These are phyloP conservation scores for Sinocyclocheilus anshuiensis DNA, from an alignment of 2,113 vertebrate species.

Conservation along the genomic window DNA sequence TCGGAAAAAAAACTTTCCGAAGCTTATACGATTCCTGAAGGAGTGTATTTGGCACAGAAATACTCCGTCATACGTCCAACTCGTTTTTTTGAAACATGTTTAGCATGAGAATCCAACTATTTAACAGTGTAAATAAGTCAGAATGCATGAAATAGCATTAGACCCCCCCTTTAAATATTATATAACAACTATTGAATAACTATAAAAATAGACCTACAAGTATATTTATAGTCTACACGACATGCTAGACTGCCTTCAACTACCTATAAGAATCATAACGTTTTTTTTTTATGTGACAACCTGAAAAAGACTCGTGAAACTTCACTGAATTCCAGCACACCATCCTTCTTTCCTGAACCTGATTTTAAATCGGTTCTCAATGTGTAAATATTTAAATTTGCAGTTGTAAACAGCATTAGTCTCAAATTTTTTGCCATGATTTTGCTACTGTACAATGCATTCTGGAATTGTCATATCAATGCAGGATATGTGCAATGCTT, in stretches of 20 bases:
- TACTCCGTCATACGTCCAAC: too few relatives aligned
- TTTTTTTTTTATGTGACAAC: background rate
- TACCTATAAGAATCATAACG: conserved; percentile 27
- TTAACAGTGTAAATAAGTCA: too few relatives aligned
- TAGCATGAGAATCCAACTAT: too few relatives aligned
- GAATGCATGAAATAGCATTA: too few relatives aligned
- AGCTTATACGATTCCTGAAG: too few relatives aligned
- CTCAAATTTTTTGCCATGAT: background rate
- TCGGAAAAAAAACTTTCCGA: too few relatives aligned
- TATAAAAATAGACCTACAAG: background rate
- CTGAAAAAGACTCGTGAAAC: conserved; percentile 25
- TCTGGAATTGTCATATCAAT: too few relatives aligned
- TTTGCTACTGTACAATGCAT: background rate
- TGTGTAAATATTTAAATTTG: conserved; percentile 58
- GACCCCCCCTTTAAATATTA: too few relatives aligned
- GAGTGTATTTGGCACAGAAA: too few relatives aligned
- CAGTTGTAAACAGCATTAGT: conserved; percentile 18
- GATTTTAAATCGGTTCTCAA: conserved; percentile 45
- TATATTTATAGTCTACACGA: conserved; percentile 10
- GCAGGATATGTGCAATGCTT: too few relatives aligned
- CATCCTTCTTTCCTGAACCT: conserved; percentile 24
- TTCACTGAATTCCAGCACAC: conserved; percentile 41
- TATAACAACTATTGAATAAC: conserved; percentile 52
- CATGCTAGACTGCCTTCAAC: conserved; percentile 50
- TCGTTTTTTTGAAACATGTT: too few relatives aligned